These are phyloP conservation scores for Harpagifer antarcticus DNA, from an alignment of 2,797 vertebrate genomes.

Conservation along the genomic window DNA sequence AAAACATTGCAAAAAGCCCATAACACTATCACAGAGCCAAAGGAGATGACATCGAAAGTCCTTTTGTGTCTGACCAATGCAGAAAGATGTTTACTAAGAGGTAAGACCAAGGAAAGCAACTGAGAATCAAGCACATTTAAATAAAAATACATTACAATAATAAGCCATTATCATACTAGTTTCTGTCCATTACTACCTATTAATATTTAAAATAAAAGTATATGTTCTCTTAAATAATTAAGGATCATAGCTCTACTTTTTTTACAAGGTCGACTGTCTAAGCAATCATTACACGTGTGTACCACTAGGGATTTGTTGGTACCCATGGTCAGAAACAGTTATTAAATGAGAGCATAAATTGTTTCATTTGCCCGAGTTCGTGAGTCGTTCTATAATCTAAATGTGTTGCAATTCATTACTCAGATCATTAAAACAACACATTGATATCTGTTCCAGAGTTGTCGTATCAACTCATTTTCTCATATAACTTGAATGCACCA, in stretches of 20 bases:
- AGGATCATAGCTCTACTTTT: no score
- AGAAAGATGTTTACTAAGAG: background rate
- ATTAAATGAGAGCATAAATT: background rate
- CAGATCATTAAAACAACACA: no score
- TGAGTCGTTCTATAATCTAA: no score
- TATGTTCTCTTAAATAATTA: no score
- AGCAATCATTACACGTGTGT: background rate
- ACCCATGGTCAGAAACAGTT: background rate
- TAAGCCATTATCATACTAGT: background rate
- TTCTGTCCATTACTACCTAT: background rate
- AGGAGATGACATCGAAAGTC: background rate
- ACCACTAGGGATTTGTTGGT: background rate
- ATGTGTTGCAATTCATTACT: no score
- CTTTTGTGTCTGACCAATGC: background rate
- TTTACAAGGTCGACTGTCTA: background rate
- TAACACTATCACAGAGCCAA: background rate
- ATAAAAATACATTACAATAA: background rate
- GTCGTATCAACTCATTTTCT: no score
- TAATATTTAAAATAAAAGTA: background rate
- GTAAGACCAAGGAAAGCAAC: background rate
- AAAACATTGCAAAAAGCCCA: background rate
- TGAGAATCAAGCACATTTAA: background rate
- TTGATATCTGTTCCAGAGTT: no score
- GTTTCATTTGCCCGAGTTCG: no score
- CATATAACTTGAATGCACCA: no score